Evolutionary conservation across 2,797 vertebrate genomes (phyloP).

Genomic region (Amniataba percoides): DNA sequence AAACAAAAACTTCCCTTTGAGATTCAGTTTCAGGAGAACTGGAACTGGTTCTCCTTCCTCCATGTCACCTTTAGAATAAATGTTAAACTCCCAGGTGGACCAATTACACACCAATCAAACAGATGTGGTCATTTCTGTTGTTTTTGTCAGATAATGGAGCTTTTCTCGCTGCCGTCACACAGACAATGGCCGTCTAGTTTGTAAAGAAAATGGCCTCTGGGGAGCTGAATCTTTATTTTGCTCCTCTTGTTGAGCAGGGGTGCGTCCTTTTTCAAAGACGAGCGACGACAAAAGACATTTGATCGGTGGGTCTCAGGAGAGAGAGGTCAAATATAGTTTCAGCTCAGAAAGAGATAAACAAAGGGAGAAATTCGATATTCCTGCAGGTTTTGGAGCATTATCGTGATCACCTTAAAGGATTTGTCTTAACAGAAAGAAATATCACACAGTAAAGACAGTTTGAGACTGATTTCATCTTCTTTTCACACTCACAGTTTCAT

Average conservation of each 20-base stretch:
- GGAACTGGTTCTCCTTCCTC: neutral
- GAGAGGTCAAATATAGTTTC: neutral
- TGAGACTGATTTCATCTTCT: neutral
- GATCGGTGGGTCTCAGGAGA: neutral
- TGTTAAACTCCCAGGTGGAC: neutral
- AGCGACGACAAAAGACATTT: constrained; percentile 15
- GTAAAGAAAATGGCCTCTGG: neutral
- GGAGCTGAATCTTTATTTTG: neutral
- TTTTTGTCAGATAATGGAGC: neutral
- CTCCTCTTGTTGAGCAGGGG: neutral
- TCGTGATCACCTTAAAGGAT: too few species aligned
- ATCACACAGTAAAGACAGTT: neutral
- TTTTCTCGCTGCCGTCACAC: neutral
- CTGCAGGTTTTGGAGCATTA: neutral
- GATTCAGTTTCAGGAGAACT: neutral
- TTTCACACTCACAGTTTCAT: neutral
- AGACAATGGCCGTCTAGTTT: neutral
- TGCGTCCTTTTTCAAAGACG: neutral
- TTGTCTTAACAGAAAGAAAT: neutral
- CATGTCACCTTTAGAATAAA: too few species aligned
- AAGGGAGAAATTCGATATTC: too few species aligned
- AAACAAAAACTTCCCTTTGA: neutral
- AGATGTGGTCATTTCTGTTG: neutral
- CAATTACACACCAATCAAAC: neutral
- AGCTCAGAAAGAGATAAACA: neutral